A percentile compares a stretch with the other conserved stretches of the same genome.
phyloP scores from a whole-genome alignment of 2,113 vertebrate genomes.

The Leucopsar rothschildi region DNA sequence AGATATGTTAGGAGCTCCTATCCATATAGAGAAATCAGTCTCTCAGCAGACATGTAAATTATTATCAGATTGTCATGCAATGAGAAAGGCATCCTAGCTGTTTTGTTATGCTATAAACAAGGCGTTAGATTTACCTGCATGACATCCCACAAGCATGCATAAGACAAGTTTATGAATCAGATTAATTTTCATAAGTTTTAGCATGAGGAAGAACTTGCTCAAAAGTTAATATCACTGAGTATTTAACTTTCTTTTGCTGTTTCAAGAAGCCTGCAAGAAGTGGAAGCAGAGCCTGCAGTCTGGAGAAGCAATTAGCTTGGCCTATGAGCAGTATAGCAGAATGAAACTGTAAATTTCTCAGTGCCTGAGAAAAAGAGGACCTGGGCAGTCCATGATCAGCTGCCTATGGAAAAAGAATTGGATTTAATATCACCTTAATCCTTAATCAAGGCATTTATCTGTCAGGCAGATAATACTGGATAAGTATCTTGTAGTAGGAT shows the following conservation, averaged over 20 bases:
- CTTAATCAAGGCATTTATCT: conserved; percentile 1
- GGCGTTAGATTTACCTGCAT: background rate
- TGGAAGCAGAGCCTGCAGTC: background rate
- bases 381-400: background rate
- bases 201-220: background rate
- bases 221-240: background rate
- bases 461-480: background rate
- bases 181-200: background rate
- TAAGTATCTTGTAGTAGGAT: background rate
- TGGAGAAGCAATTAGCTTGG: background rate
- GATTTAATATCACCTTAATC: background rate
- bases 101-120: background rate
- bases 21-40: background rate
- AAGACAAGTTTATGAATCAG: background rate
- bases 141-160: accelerated
- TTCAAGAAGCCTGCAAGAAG: background rate
- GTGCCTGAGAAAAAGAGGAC: background rate
- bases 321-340: background rate
- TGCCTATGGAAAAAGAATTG: background rate
- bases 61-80: background rate
- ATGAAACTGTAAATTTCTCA: background rate
- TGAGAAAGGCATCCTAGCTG: background rate
- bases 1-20: background rate
- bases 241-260: background rate
- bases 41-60: background rate